These are phyloP conservation scores for Prostheceraeus crozeri DNA, from an alignment of 2,888 invertebrate species.

Conservation along the genomic window DNA sequence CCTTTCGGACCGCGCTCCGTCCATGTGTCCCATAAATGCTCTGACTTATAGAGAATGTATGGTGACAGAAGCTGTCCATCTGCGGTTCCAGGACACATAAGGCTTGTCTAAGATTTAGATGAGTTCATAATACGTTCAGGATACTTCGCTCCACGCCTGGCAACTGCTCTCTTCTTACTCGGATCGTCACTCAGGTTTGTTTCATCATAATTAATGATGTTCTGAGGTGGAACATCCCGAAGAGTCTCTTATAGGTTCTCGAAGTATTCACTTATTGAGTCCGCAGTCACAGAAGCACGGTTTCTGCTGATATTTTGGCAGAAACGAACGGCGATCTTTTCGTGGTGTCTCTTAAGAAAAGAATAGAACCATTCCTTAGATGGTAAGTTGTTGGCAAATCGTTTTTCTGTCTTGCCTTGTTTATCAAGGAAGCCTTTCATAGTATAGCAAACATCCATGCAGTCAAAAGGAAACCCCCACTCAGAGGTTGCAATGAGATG, in stretches of 20 bases:
- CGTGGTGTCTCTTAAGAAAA: no score
- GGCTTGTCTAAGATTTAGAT: conserved; percentile 46
- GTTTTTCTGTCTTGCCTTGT: no score
- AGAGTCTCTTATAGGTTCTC: conserved; percentile 2
- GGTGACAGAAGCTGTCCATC: conserved; percentile 50
- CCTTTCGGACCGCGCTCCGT: conserved; percentile 50
- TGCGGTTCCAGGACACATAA: conserved; percentile 53
- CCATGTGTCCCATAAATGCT: conserved; percentile 55
- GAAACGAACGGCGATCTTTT: no score
- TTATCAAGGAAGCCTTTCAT: conserved; percentile 6
- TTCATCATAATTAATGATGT: conserved; percentile 15
- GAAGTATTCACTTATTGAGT: conserved; percentile 3
- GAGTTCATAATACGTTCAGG: conserved; percentile 49
- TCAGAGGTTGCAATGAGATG: conserved; percentile 5
- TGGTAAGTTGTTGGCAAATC: no score
- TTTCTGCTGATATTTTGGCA: conserved; percentile 2
- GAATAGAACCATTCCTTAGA: no score
- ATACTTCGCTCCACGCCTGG: conserved; percentile 46
- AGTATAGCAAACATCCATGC: background rate
- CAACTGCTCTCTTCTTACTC: conserved; percentile 9
- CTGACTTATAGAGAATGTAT: conserved; percentile 57
- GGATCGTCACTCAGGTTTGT: conserved; percentile 21
- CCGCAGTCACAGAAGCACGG: background rate
- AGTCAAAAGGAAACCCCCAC: conserved; percentile 17
- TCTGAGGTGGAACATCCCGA: background rate